Evolutionary conservation across 2,797 vertebrate genomes (phyloP).

Genomic region (Sebastes trivittatus): DNA sequence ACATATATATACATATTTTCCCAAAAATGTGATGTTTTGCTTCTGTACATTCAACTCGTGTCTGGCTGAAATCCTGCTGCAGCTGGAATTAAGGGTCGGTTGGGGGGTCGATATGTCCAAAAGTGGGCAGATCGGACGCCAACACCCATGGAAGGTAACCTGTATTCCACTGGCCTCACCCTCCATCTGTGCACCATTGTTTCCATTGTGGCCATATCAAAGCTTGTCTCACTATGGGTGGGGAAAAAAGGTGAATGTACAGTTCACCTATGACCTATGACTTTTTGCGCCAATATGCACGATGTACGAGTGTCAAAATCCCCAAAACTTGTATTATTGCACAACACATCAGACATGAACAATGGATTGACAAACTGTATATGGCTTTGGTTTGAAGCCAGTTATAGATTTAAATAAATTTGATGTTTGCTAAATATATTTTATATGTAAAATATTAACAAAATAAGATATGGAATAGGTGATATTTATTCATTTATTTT

Average conservation of each 20-base stretch:
- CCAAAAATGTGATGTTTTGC: background rate
- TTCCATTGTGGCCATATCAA: conserved; percentile 1
- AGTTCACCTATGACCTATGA: background rate
- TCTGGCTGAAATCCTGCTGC: background rate
- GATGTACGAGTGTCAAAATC: background rate
- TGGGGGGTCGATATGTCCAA: background rate
- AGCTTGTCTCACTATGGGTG: background rate
- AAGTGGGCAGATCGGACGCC: background rate
- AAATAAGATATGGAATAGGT: background rate
- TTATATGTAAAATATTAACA: background rate
- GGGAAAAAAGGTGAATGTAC: background rate
- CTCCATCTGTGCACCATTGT: background rate
- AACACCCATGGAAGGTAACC: background rate
- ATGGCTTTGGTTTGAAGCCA: background rate
- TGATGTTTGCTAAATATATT: background rate
- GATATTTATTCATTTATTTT: no score
- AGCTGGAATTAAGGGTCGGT: background rate
- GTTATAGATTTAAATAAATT: background rate
- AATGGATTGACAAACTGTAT: background rate
- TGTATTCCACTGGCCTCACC: background rate
- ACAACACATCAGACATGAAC: background rate
- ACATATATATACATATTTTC: background rate
- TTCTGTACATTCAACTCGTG: background rate
- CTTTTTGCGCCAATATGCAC: background rate
- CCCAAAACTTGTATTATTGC: background rate